Evolutionary conservation across 2,797 vertebrate genomes (phyloP).

Genomic region (Pogoniulus pusillus): DNA sequence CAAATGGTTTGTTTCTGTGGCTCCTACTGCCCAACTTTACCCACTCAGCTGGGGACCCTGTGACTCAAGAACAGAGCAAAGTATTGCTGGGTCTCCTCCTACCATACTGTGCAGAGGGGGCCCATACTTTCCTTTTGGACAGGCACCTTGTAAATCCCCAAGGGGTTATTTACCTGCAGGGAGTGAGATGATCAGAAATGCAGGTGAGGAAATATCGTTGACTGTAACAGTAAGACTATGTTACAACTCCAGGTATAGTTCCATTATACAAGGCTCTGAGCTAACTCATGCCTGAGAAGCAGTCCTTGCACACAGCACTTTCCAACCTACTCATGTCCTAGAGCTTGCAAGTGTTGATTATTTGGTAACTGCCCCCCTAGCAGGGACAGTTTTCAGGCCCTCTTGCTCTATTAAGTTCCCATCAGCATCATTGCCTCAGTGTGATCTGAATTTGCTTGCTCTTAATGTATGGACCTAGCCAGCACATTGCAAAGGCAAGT

Average conservation of each 20-base stretch:
- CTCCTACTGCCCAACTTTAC: rapidly evolving
- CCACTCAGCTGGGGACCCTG: background rate
- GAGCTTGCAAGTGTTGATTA: background rate
- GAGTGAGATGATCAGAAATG: background rate
- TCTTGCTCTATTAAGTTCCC: background rate
- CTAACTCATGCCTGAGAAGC: background rate
- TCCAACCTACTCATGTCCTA: background rate
- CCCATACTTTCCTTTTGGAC: background rate
- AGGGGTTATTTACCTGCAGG: rapidly evolving
- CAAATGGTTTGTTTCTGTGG: background rate
- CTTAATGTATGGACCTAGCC: background rate
- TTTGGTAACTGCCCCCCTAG: background rate
- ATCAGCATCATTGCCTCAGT: background rate
- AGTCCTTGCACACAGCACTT: background rate
- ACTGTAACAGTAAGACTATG: background rate
- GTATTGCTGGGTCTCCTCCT: background rate
- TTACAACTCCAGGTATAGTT: background rate
- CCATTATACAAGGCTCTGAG: background rate
- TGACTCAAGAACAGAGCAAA: background rate
- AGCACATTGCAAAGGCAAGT: background rate
- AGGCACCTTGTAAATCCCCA: background rate
- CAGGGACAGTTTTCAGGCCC: background rate
- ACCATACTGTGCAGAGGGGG: rapidly evolving
- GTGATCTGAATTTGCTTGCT: background rate
- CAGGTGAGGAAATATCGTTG: background rate